Percentiles rank a stretch among this genome's conserved stretches.
Evolutionary conservation across 2,113 vertebrate species (phyloP).

Genomic region (Gymnogyps californianus): DNA sequence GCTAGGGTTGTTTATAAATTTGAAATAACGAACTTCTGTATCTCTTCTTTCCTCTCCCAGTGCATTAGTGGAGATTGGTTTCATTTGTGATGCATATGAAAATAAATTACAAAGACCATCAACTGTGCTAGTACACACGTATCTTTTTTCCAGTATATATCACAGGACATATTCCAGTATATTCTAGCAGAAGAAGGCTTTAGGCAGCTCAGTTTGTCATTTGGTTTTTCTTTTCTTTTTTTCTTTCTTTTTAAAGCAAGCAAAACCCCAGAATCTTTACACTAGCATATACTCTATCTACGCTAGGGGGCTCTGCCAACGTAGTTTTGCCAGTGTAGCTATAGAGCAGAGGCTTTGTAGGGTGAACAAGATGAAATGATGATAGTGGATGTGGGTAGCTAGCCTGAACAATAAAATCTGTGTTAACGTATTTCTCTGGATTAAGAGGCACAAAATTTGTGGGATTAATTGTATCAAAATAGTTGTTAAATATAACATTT

Average conservation of each 20-base stretch:
- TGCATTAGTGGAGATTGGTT: not conserved
- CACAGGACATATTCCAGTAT: not conserved
- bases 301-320: conserved; percentile 36
- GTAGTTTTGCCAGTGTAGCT: not conserved
- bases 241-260: not conserved
- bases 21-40: not conserved
- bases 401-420: not conserved
- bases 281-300: not conserved
- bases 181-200: not conserved
- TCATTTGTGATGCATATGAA: not conserved
- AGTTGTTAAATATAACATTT: not conserved
- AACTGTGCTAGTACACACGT: accelerated
- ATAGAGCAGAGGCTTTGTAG: not conserved
- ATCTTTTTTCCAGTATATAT: not conserved
- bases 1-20: not conserved
- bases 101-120: not conserved
- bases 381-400: not conserved
- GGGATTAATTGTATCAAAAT: not conserved
- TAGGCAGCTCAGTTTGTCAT: not conserved
- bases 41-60: not conserved
- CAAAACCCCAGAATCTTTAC: not conserved
- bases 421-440: not conserved
- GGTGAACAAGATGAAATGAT: not conserved
- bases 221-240: not conserved
- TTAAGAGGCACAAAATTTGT: not conserved